Evolutionary conservation across 1,140 invertebrate species (phyloP).

Genomic region (Lordiphosa collinella): DNA sequence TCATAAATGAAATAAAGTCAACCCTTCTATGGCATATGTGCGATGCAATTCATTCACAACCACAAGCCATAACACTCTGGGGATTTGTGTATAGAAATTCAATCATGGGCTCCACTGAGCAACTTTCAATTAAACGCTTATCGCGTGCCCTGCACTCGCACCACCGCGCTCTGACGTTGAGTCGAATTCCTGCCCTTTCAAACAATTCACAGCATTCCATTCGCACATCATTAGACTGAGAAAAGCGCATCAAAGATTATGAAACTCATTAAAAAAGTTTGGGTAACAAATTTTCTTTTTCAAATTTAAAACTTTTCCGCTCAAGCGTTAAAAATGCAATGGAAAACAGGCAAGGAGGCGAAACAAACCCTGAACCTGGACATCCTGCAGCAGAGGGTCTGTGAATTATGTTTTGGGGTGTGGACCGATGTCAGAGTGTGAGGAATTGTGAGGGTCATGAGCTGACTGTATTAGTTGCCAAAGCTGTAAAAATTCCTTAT

Average conservation of each 20-base stretch:
- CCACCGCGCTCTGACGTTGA: constrained; percentile 7
- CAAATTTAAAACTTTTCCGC: constrained; percentile 9
- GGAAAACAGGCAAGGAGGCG: constrained; percentile 10
- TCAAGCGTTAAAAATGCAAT: constrained; percentile 22
- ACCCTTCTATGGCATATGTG: not conserved
- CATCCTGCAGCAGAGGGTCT: constrained; percentile 9
- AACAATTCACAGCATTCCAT: constrained; percentile 33
- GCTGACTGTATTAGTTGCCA: constrained; percentile 10
- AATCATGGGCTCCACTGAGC: constrained; percentile 36
- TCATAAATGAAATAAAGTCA: constrained; percentile 16
- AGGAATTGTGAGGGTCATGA: not conserved
- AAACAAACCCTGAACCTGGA: not conserved
- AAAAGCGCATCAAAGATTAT: constrained; percentile 68
- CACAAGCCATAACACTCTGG: not conserved
- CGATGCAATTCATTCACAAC: not conserved
- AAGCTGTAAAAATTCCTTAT: constrained; percentile 12
- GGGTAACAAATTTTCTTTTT: constrained; percentile 34
- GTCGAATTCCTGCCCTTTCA: constrained; percentile 14
- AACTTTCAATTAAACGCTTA: constrained; percentile 72
- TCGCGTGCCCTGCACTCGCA: constrained; percentile 49
- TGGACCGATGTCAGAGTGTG: not conserved
- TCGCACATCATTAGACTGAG: constrained; percentile 42
- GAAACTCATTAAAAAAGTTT: constrained; percentile 75
- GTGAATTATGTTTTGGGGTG: constrained; percentile 2
- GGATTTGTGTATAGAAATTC: constrained; percentile 46